Evolutionary conservation across 2,113 vertebrate species (phyloP), one percentile per base, ranked within the genome.

Genomic region (Sceloporus tristichus): DNA sequence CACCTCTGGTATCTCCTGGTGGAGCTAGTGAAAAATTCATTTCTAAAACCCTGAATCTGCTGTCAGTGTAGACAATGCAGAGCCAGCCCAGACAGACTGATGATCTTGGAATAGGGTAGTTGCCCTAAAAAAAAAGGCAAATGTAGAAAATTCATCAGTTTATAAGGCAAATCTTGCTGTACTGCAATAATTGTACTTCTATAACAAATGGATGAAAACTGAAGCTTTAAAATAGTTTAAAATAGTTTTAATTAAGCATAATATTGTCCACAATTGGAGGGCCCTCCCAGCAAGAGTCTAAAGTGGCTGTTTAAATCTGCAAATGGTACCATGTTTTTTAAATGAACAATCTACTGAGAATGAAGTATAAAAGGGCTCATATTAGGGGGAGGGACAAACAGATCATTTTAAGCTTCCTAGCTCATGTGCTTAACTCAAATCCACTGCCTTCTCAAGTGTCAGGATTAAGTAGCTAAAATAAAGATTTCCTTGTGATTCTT

Each of bases 371-470:
- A 91, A 68, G n/a, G 89, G 1, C 56, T 76, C 27, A 68, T 34
- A 65, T 11, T 25, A 62, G 0, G 0, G 75, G 1, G 2, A 42
- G 0, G 0, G 71, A 18, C 29, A 65, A 75, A 23, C 7, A 10
- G 83, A 70, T 86, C 34, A n/a, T 87, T 84, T 8, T 82, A 91
- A 91, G 19, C 56, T 90, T 19, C 5, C 48, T 85, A 40, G 21
- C 4, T 81, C 80, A 86, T 0, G 0, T 0, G 0, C 81, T 86
- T 82, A 88, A 76, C 42, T 66, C 71, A 87, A 82, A 77, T 53
- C 71, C 71, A 79, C 6, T 42, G 54, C 29, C 76, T 25, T 75
- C 70, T 75, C 8, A 27, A 71, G 85, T 80, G 23, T 80, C 56
- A 48, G n/a, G 71, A 76, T 75, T 66, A 82, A 82, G 38, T 48